Base-by-base conservation (phyloP, 2,113 vertebrate species). In the Corythoichthys intestinalis region DNA sequence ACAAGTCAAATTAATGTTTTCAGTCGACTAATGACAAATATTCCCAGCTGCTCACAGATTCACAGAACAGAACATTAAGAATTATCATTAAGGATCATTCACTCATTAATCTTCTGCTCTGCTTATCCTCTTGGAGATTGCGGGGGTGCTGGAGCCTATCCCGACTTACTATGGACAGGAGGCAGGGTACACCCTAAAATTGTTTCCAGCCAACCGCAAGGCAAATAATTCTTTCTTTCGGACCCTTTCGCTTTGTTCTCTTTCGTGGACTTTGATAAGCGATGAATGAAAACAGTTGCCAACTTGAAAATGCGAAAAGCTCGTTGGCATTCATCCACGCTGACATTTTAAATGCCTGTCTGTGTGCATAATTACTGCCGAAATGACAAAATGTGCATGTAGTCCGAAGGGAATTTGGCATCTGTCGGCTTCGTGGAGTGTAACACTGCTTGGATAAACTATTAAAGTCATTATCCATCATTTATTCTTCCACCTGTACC, bases 311-410 rank as follows among this genome's bases (percentile, higher is more conserved):
- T 37, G 12, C 35, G 2, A 63, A 44, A 63, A 47, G 41, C 44
- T 28, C 28, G 12, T 20, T n/a, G 13, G n/a, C 44, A 34, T 47
- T 34, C 4, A 47, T 63, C 11, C 13, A 47, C 6, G 44, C 44
- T 48, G 12, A 47, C 6, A 57, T 44, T 65, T 73, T 13, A 68
- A 10, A 20, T 66, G 35, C 6, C 68, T 65, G 62, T 54, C 75
- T 65, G 4, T 38, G 20, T 74, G 59, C 41, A 4, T 15, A 15
- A 72, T 66, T 53, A 74, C 17, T 28, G 60, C 6, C 37, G 73
- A 54, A 75, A 38, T 14, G 46, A 68, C 44, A 61, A 34, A 60
- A 75, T 49, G n/a, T 54, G 46, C 14, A 9, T 52, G 11, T 6
- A 10, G 14, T 52, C 46, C 44, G 38, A 7, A 39, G 34, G 35